Evolutionary conservation across 1,140 invertebrate species (phyloP).

Genomic region (Lepidurus packardi): DNA sequence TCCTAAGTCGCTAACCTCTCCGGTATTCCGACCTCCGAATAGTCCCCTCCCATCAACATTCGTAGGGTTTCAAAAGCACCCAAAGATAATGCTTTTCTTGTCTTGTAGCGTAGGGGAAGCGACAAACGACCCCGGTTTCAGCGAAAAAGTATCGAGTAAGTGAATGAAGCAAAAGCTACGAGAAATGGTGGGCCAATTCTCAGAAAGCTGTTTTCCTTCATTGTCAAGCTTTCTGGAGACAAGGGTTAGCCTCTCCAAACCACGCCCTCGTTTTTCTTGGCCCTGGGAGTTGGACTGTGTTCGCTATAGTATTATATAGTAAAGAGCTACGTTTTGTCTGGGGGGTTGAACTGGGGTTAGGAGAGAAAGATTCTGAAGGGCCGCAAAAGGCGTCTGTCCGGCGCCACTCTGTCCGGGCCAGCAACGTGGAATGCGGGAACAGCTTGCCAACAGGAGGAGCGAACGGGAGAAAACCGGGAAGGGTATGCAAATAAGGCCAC

Average conservation of each 20-base stretch:
- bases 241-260: not conserved
- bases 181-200: not conserved
- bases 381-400: not conserved
- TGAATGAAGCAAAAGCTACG: conserved; percentile 15
- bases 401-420: conserved; percentile 16
- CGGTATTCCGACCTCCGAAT: not conserved
- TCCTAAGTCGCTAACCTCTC: not conserved
- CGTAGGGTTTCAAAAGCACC: not conserved
- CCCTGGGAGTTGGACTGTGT: not conserved
- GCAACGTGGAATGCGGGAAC: conserved; percentile 20
- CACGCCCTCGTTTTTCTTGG: not conserved
- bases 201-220: not conserved
- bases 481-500: conserved; percentile 17
- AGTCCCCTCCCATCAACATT: not conserved
- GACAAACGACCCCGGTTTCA: not conserved
- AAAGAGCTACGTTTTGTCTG: not conserved
- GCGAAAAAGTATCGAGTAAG: not conserved
- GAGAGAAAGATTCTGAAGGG: not conserved
- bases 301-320: conserved; percentile 5
- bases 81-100: not conserved
- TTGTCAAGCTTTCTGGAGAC: not conserved
- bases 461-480: conserved; percentile 16
- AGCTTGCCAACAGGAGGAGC: conserved; percentile 20
- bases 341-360: not conserved
- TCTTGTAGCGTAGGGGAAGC: not conserved